Base-by-base conservation (phyloP, 2,888 invertebrate genomes). In the Zhuqinia jingwanae region DNA sequence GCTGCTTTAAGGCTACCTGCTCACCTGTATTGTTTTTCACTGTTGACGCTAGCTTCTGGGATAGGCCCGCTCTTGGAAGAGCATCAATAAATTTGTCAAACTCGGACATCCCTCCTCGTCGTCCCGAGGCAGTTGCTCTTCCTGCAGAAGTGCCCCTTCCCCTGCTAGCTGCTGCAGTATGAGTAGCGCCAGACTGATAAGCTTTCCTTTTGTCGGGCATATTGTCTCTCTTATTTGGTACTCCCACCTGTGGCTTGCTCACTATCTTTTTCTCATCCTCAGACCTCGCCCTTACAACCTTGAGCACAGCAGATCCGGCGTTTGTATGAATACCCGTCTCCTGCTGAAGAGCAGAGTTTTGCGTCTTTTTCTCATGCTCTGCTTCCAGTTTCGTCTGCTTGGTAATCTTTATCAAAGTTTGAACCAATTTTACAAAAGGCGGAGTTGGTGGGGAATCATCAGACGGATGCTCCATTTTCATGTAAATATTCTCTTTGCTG, bases 371-470 rank as follows among this genome's bases (percentile, higher is more conserved):
- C 10, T 81, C 56, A 8, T 47, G 22, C n/a, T 20, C 42, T 22
- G 11, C 17, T 45, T 47, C 45, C 10, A 27, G 2, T 60, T 82
- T 70, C 13, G n/a, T 47, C 10, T 63, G 30, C 20, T 65, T 42
- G 0, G 63, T 42, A 8, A 50, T 17, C 15, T 50, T 75, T 3
- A 83, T 25, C 20, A 83, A 22, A n/a, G 45, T 83, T 65, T 75
- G 50, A 6, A 83, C 83, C 6, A 83, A 15, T 22, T n/a, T 30
- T 5, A 83, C 60, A 27, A 83, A 36, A 1, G 83, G 83, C 8
- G 83, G 83, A 0, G 83, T 83, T 47, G 83, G 83, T 2, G 83
- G 83, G 8, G 83, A 76, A 0, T 83, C 79, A 20, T 63, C 36
- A n/a, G 15, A n/a, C n/a, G n/a, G 25, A 27, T 25, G n/a, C 6